Base-by-base conservation (phyloP, 53 echinoderm and acorn worm genomes). In the Apostichopus leukothele region DNA sequence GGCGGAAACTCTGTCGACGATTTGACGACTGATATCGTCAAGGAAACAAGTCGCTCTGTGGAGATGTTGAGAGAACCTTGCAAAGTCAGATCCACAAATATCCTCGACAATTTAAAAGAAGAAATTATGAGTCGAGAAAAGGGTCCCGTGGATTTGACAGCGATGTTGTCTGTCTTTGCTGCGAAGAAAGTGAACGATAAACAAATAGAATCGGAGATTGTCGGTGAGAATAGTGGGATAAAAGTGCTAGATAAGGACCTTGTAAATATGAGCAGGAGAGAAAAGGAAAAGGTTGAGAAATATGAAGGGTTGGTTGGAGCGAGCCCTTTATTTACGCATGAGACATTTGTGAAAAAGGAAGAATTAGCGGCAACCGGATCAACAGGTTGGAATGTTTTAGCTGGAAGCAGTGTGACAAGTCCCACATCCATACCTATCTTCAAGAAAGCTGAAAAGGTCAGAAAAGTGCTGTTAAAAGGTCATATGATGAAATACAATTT, bases 371-470 rank as follows among this genome's bases (percentile, higher is more conserved):
- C 10, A 19, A 50, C 52, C 4, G 74, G 60, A n/a, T 50, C 5
- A 66, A 16, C 13, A 6, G 87, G 87, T 5, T 87, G 87, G 87
- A 87, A 87, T 63, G 61, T 59, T 7, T 55, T 85, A 1, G 51
- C 66, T 22, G 85, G 67, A 67, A 67, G 85, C 3, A 80, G 9
- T 53, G 50, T 53, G 53, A 18, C n/a, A 19, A 52, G 1, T 54
- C 12, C 6, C 18, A 1, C 57, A 5, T 5, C 51, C 18, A 26
- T 85, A 22, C 85, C 85, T 11, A 27, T 85, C 50, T 85, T 85
- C 85, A 85, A 85, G 68, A 57, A 85, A 85, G 27, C 23, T 61
- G 67, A 85, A 27, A 85, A 66, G 85, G 85, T 85, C 22, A 68
- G 27, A 0, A 77, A 14, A 52, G 75, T 39, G 39, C 39, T 39